Percentiles rank a stretch among this genome's conserved stretches.
These are phyloP conservation scores for Caenorhabditis sp. DNA, from an alignment of 2,888 invertebrate genomes.

Conservation along the genomic window DNA sequence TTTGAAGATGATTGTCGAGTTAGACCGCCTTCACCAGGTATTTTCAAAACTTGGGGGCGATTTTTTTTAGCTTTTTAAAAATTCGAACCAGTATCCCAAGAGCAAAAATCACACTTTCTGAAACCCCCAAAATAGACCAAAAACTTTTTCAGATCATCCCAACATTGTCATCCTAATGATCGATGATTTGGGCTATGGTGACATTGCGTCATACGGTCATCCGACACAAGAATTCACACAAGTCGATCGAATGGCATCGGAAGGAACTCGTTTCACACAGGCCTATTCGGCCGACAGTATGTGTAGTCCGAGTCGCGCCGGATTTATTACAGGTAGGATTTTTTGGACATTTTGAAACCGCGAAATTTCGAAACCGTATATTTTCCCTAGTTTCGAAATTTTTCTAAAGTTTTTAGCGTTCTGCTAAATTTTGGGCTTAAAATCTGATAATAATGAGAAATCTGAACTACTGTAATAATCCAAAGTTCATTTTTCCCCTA, in stretches of 20 bases:
- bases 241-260: slow-evolving; percentile 54
- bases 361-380: no score
- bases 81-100: neutral
- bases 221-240: slow-evolving; percentile 72
- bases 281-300: slow-evolving; percentile 73
- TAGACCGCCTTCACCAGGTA: neutral
- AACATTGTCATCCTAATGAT: slow-evolving; percentile 74
- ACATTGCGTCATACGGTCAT: slow-evolving; percentile 67
- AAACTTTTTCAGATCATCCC: slow-evolving; percentile 68
- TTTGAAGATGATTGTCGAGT: neutral
- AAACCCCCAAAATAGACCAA: no score
- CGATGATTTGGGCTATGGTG: slow-evolving; percentile 74
- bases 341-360: no score
- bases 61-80: no score
- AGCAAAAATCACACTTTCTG: neutral
- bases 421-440: no score
- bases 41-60: no score
- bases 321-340: slow-evolving; percentile 74
- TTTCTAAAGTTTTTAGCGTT: no score
- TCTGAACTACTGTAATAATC: neutral
- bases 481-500: neutral
- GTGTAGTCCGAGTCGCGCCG: slow-evolving; percentile 74
- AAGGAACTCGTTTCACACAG: slow-evolving; percentile 74
- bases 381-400: neutral
- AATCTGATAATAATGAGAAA: no score